A percentile compares a stretch with the other conserved stretches of the same genome.
Conservation (phyloP, 2,888 invertebrate species). For the Meghimatium bilineatum region DNA sequence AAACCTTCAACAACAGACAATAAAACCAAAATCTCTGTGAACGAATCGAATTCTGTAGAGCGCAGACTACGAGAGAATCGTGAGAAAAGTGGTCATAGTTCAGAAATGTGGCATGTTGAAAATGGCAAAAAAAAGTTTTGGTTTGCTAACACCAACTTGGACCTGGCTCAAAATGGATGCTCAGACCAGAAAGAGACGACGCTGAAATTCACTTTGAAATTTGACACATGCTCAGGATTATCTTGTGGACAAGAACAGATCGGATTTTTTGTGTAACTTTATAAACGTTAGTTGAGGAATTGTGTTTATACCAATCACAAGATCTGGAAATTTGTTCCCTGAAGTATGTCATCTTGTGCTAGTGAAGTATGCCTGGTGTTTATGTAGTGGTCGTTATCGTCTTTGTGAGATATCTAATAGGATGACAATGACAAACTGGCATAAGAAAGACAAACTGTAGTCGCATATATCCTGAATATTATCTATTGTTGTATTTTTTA, state of each 20-base stretch:
- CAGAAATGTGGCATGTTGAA: not conserved
- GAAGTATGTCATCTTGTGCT: not conserved
- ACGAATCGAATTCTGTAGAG: not conserved
- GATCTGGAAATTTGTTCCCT: not conserved
- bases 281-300: not conserved
- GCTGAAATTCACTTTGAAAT: slow-evolving; percentile 48
- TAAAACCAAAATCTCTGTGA: not conserved
- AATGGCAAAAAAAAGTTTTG: slow-evolving; percentile 24
- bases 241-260: slow-evolving; percentile 46
- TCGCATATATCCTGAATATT: too few species aligned
- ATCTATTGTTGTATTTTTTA: too few species aligned
- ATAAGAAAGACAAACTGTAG: too few species aligned
- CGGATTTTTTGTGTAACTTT: slow-evolving; percentile 49
- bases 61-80: not conserved
- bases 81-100: not conserved
- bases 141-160: slow-evolving; percentile 14
- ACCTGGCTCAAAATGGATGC: slow-evolving; percentile 3
- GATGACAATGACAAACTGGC: not conserved
- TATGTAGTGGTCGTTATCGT: not conserved
- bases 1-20: slow-evolving; percentile 18
- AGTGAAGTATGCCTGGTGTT: not conserved
- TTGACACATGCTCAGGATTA: slow-evolving; percentile 49
- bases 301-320: not conserved
- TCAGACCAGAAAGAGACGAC: slow-evolving; percentile 12
- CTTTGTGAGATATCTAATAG: not conserved